Evolutionary conservation across 2,888 invertebrate genomes (phyloP), one percentile per base, ranked within the genome.

Genomic region (Stegophylla sp.): DNA sequence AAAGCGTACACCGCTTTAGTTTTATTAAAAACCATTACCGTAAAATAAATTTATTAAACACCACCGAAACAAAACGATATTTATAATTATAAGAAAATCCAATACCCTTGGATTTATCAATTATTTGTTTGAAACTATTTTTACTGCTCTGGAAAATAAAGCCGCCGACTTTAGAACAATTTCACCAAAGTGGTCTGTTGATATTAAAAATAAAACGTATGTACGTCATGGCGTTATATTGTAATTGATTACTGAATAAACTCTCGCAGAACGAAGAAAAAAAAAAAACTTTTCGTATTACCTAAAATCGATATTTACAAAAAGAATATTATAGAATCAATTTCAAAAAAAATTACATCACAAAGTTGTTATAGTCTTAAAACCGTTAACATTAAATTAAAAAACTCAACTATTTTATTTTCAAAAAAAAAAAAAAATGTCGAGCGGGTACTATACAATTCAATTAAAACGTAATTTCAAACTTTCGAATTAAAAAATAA

Each of bases 161-260:
- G 9, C 20, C 4, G 9, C 20, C n/a, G 4, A 53, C n/a, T n/a
- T n/a, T 53, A n/a, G 17, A 53, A 53, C 20, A 20, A n/a, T 53
- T 48, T 53, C 20, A 59, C 59, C 59, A 3, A 15, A 26, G 26
- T 59, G 5, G 59, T 59, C 15, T 59, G 4, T 59, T 17, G 15
- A 26, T 20, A 53, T 53, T 53, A 53, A 53, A 48, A 48, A 53
- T 17, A 53, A n/a, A 53, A 53, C n/a, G 20, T 56, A 7, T 51
- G 5, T 51, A n/a, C 5, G 51, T 45, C 69, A 69, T 69, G n/a
- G n/a, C 48, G 51, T 51, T 61, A 59, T 26, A 59, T n/a, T n/a
- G 28, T 59, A 28, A 61, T 69, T 51, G n/a, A 34, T 69, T 69
- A 20, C 51, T 51, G 51, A 51, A 51, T 28, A 69, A 69, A 69